Evolutionary conservation across 2,113 vertebrate species (phyloP).

Genomic region (Mormoops blainvillei): DNA sequence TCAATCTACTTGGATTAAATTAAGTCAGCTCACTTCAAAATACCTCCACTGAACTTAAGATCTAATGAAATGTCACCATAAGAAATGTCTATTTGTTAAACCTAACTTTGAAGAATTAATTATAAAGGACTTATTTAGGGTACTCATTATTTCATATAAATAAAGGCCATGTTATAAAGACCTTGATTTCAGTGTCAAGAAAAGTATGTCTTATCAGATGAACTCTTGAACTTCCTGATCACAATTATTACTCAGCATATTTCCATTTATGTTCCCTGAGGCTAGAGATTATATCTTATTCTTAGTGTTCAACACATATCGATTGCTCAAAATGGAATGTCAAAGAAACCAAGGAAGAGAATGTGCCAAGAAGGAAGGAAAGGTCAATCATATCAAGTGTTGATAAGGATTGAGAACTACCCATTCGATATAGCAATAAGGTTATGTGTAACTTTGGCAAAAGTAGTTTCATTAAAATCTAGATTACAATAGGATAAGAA

Average conservation of each 20-base stretch:
- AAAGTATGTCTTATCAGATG: neutral
- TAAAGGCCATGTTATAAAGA: neutral
- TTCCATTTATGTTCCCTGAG: neutral
- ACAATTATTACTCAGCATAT: neutral
- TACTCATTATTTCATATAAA: neutral
- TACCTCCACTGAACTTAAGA: neutral
- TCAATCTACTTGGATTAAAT: neutral
- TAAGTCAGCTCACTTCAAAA: neutral
- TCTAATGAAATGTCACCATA: neutral
- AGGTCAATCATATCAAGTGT: neutral
- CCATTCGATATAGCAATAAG: neutral
- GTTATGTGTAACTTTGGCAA: conserved; percentile 16
- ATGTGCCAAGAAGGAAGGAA: neutral
- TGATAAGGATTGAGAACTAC: neutral
- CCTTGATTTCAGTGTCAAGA: neutral
- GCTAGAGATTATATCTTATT: neutral
- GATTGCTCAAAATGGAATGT: neutral
- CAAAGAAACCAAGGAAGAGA: neutral
- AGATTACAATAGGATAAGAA: neutral
- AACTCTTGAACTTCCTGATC: neutral
- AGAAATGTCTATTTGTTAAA: neutral
- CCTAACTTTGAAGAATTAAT: neutral
- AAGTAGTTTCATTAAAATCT: conserved; percentile 4
- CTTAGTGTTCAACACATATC: neutral
- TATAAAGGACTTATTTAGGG: neutral